Conservation (phyloP, 1,140 invertebrate species). For the Druon quercuslanigerum region DNA sequence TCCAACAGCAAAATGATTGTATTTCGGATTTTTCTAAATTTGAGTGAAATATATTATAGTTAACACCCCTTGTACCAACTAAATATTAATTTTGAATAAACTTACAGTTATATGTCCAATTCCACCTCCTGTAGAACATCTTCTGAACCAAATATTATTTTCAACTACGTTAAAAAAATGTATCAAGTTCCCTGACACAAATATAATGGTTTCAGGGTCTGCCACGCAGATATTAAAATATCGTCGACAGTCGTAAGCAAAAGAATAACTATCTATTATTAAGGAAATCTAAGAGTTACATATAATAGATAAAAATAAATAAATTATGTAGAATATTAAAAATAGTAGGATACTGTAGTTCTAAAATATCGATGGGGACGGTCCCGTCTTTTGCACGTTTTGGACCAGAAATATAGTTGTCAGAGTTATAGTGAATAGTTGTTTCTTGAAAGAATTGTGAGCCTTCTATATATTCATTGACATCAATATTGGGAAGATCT, state of each 20-base stretch:
- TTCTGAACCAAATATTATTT: slow-evolving; percentile 81
- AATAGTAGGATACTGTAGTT: slow-evolving; percentile 37
- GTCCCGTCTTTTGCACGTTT: slow-evolving; percentile 52
- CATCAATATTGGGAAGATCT: not conserved
- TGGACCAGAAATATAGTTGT: slow-evolving; percentile 55
- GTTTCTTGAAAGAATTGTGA: not conserved
- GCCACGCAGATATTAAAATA: slow-evolving; percentile 86
- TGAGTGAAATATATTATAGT: not conserved
- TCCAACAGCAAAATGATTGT: slow-evolving; percentile 86
- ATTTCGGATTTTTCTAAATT: slow-evolving; percentile 82
- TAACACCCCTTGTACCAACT: slow-evolving; percentile 3
- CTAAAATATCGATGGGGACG: slow-evolving; percentile 60
- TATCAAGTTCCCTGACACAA: slow-evolving; percentile 87
- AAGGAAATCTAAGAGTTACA: slow-evolving; percentile 29
- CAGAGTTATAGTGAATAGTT: slow-evolving; percentile 36
- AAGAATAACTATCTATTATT: slow-evolving; percentile 81
- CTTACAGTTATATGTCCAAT: slow-evolving; percentile 87
- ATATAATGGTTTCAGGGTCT: slow-evolving; percentile 84
- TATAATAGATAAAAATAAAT: slow-evolving; percentile 22
- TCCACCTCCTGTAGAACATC: slow-evolving; percentile 84
- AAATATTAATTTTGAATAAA: slow-evolving; percentile 36
- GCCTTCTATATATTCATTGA: slow-evolving; percentile 35
- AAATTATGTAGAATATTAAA: not conserved
- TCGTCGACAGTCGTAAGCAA: slow-evolving; percentile 90
- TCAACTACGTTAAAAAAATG: slow-evolving; percentile 83